These are phyloP conservation scores for Tenthredo mesomela DNA, from an alignment of 2,888 invertebrate species.

Conservation along the genomic window DNA sequence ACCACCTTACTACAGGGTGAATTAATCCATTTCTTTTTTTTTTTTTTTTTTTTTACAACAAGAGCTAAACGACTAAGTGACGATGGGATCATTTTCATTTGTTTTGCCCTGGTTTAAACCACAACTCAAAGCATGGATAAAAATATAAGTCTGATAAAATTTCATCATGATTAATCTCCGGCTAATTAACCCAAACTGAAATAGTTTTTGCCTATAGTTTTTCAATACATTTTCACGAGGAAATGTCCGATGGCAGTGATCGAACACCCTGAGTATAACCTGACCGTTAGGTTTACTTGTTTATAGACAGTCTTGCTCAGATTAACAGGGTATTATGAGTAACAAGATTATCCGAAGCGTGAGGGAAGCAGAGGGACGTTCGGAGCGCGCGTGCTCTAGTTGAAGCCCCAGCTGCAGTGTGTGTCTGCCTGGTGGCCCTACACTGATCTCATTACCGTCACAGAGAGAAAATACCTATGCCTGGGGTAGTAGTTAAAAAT, in stretches of 20 bases:
- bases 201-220: too few relatives aligned
- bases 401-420: constrained; percentile 68
- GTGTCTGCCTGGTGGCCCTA: constrained; percentile 62
- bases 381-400: constrained; percentile 67
- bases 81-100: not conserved
- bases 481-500: not conserved
- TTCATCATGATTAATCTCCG: too few relatives aligned
- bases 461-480: constrained; percentile 36
- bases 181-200: too few relatives aligned
- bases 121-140: too few relatives aligned
- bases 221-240: not conserved
- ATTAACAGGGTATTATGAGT: constrained; percentile 67
- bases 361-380: constrained; percentile 54
- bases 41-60: not conserved
- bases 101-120: too few relatives aligned
- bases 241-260: constrained; percentile 54
- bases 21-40: not conserved
- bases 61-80: not conserved
- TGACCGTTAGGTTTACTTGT: constrained; percentile 48
- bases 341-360: constrained; percentile 73
- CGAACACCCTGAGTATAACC: constrained; percentile 28
- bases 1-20: not conserved
- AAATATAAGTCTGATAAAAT: too few relatives aligned
- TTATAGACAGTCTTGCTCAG: constrained; percentile 56
- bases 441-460: constrained; percentile 70